Evolutionary conservation across 2,113 vertebrate genomes (phyloP).

Genomic region (Isurus oxyrinchus): DNA sequence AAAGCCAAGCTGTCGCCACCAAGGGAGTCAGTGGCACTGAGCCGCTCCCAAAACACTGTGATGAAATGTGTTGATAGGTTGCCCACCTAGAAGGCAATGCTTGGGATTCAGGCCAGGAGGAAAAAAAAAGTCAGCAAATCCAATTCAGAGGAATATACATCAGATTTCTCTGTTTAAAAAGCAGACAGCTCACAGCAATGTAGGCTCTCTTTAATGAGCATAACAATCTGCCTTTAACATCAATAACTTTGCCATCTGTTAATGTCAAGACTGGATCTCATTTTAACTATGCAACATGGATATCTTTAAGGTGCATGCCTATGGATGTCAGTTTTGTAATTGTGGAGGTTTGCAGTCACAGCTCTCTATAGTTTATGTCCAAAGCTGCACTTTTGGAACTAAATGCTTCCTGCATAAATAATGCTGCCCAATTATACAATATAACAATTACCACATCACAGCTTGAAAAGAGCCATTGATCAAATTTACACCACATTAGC

Average conservation of each 20-base stretch:
- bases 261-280: background rate
- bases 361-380: background rate
- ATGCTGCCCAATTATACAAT: background rate
- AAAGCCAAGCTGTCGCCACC: background rate
- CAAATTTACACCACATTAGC: background rate
- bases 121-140: background rate
- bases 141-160: background rate
- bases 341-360: background rate
- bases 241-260: background rate
- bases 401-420: conserved; percentile 15
- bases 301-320: background rate
- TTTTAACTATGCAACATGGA: background rate
- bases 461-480: background rate
- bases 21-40: background rate
- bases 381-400: background rate
- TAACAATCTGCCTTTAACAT: background rate
- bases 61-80: background rate
- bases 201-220: background rate
- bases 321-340: background rate
- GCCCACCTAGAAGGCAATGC: background rate
- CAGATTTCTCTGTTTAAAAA: background rate
- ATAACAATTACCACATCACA: background rate
- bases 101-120: background rate
- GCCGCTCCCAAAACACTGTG: background rate
- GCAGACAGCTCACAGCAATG: background rate